phyloP scores from a whole-genome alignment of 2,888 invertebrate species.

The Thyatira batis region DNA sequence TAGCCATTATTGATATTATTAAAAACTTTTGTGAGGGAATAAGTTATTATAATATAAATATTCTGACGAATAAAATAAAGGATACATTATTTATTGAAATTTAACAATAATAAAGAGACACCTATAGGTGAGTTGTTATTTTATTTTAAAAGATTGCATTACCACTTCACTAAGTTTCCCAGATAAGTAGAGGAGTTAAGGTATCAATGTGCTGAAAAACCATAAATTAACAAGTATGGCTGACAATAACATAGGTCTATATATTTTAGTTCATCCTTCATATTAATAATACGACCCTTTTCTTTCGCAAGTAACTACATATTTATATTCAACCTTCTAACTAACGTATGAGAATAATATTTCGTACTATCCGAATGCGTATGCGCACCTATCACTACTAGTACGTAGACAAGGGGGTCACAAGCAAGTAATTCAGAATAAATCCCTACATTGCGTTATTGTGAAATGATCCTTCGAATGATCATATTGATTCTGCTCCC shows the following conservation, averaged over 20 bases:
- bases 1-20: not conserved
- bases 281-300: not conserved
- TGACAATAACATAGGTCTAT: too few species aligned
- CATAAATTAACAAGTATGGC: too few species aligned
- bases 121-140: too few species aligned
- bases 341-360: conserved; percentile 38
- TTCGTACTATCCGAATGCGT: not conserved
- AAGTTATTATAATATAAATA: too few species aligned
- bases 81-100: too few species aligned
- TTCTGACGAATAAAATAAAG: too few species aligned
- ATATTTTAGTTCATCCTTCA: not conserved
- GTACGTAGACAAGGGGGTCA: conserved; percentile 22
- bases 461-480: conserved; percentile 44
- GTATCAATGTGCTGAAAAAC: too few species aligned
- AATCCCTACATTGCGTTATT: conserved; percentile 32
- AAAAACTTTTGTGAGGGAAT: too few species aligned
- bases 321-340: conserved; percentile 41
- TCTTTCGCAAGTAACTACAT: conserved; percentile 35
- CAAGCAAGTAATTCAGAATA: conserved; percentile 45
- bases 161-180: too few species aligned
- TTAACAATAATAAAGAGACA: too few species aligned
- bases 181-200: too few species aligned
- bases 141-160: too few species aligned
- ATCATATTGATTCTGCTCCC: conserved; percentile 40
- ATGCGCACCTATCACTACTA: conserved; percentile 5